Conservation (phyloP, 2,113 vertebrate genomes). For the Lota lota region DNA sequence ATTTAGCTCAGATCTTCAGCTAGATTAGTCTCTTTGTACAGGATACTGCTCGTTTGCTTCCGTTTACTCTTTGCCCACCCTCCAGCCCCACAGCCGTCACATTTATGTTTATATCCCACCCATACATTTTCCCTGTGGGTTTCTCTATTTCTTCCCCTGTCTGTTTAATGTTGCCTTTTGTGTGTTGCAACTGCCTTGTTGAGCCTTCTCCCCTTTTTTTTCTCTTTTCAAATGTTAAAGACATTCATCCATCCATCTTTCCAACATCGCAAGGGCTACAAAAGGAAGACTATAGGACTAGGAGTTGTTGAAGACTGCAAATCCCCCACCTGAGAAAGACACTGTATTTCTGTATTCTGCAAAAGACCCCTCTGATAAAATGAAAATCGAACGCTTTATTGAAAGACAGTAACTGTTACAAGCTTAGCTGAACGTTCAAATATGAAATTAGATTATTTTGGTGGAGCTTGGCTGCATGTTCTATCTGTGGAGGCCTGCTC, state of each 20-base stretch:
- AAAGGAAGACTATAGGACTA: neutral
- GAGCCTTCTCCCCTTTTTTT: slow-evolving; percentile 6
- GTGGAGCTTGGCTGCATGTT: no score
- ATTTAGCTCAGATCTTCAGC: slow-evolving; percentile 35
- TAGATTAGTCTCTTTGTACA: slow-evolving; percentile 48
- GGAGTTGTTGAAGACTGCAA: neutral
- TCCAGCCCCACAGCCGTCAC: slow-evolving; percentile 15
- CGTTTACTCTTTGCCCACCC: slow-evolving; percentile 23
- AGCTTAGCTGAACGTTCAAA: no score
- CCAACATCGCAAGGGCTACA: slow-evolving; percentile 16
- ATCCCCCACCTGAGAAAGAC: neutral
- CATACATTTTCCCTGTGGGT: slow-evolving; percentile 29
- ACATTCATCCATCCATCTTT: slow-evolving; percentile 25
- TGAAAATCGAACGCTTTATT: no score
- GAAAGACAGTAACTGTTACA: no score
- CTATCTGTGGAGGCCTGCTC: neutral
- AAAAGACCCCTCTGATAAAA: no score
- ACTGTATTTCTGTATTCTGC: neutral
- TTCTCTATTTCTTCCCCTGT: slow-evolving; percentile 27
- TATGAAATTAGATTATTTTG: no score
- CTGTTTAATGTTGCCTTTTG: slow-evolving; percentile 43
- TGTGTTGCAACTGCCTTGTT: slow-evolving; percentile 3
- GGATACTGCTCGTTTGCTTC: slow-evolving; percentile 24
- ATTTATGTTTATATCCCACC: slow-evolving; percentile 53
- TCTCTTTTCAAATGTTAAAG: slow-evolving; percentile 29